Base-by-base conservation (phyloP, 1,140 invertebrate genomes). In the Drosophila busckii region DNA sequence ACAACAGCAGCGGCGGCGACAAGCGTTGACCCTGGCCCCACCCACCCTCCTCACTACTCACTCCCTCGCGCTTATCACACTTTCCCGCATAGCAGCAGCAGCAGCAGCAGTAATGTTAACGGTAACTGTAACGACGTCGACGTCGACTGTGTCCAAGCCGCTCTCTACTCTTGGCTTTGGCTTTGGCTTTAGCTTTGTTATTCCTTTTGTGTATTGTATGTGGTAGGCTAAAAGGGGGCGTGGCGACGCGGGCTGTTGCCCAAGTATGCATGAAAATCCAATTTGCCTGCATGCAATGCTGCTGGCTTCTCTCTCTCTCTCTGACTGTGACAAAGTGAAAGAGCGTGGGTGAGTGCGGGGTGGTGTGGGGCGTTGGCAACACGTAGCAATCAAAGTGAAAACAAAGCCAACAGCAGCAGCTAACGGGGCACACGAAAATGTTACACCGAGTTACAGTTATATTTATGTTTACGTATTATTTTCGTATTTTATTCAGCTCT, bases 181-280 rank as follows among this genome's bases (percentile, higher is more conserved):
- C 12, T 13, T 31, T 34, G 7, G 8, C 10, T 40, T n/a, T n/a
- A n/a, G n/a, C n/a, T n/a, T n/a, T n/a, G n/a, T n/a, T n/a, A n/a
- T n/a, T n/a, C n/a, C n/a, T n/a, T n/a, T n/a, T n/a, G n/a, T n/a
- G n/a, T n/a, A n/a, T n/a, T n/a, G n/a, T n/a, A n/a, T n/a, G n/a
- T n/a, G n/a, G n/a, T n/a, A n/a, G n/a, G n/a, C n/a, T n/a, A n/a
- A n/a, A n/a, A n/a, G n/a, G 17, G 29, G 22, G 40, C 12, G 13
- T 40, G 25, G 44, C 70, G 63, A 28, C 23, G 45, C 52, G 49
- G 67, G 75, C 68, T 68, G 80, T 75, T 73, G 73, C 68, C 73
- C 73, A 80, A 80, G 75, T 80, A 82, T 80, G 73, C 73, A 80
- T 80, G 68, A 80, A 80, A 80, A 80, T 80, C 73, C 73, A 82